Conservation (phyloP, 2,113 vertebrate species). For the Catharus minimus region DNA sequence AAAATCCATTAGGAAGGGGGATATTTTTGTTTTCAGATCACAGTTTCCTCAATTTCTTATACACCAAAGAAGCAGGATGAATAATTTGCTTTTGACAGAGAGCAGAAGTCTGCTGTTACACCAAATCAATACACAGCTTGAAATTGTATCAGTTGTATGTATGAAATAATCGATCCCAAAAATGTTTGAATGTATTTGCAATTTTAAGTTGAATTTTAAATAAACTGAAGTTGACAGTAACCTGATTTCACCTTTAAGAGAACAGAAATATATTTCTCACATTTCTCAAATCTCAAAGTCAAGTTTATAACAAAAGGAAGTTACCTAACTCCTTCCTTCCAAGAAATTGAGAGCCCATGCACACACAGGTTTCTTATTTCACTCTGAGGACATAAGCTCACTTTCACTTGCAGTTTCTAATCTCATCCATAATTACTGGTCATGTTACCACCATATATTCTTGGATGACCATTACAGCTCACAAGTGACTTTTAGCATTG, state of each 20-base stretch:
- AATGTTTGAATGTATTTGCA: not conserved
- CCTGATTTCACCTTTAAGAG: not conserved
- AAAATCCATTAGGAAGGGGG: not conserved
- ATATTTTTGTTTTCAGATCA: not conserved
- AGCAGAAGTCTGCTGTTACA: not conserved
- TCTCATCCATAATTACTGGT: not conserved
- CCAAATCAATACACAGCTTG: not conserved
- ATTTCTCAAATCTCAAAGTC: not conserved
- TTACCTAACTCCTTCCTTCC: not conserved
- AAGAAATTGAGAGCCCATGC: not conserved
- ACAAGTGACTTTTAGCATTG: not conserved
- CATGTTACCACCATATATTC: not conserved
- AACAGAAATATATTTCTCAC: not conserved
- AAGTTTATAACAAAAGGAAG: not conserved
- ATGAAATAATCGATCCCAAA: not conserved
- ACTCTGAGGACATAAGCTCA: not conserved
- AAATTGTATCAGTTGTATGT: not conserved
- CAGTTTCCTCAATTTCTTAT: not conserved
- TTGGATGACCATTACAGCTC: not conserved
- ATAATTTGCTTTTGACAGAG: not conserved
- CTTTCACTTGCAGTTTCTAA: not conserved
- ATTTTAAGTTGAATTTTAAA: not conserved
- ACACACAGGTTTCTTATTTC: not conserved
- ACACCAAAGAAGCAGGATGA: not conserved
- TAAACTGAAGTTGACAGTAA: not conserved